A percentile compares a stretch with the other conserved stretches of the same genome.
phyloP scores from a whole-genome alignment of 2,113 vertebrate genomes.

The Hippolais icterina region DNA sequence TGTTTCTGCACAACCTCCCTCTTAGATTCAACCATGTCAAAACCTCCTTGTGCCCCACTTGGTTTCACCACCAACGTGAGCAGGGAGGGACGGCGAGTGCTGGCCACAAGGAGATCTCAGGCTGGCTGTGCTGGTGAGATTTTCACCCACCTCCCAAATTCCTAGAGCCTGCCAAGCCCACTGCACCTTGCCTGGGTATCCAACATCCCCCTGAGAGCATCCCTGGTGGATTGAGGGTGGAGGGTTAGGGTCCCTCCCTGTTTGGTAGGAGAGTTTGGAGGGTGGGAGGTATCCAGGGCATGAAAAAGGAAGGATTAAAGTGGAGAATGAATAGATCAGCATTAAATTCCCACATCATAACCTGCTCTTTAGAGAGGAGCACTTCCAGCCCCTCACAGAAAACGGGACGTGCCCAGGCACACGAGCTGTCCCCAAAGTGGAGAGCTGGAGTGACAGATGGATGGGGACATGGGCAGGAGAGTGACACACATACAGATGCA shows the following conservation, averaged over 20 bases:
- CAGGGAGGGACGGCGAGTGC: rapidly evolving
- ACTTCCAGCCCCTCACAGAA: background rate
- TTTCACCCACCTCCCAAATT: background rate
- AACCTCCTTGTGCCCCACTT: background rate
- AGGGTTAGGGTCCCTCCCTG: background rate
- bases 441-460: background rate
- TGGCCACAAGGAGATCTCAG: background rate
- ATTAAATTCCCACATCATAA: background rate
- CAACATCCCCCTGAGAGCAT: background rate
- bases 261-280: background rate
- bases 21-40: background rate
- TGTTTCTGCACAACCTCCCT: background rate
- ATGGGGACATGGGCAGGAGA: background rate
- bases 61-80: background rate
- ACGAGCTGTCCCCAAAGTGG: rapidly evolving
- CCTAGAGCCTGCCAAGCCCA: background rate
- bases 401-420: background rate
- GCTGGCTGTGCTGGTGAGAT: background rate
- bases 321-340: background rate
- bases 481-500: constrained; percentile 41
- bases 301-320: background rate
- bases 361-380: background rate
- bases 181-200: background rate
- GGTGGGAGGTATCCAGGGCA: background rate
- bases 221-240: rapidly evolving